Conservation (phyloP, 2,888 invertebrate species). For the Macaria liturata region DNA sequence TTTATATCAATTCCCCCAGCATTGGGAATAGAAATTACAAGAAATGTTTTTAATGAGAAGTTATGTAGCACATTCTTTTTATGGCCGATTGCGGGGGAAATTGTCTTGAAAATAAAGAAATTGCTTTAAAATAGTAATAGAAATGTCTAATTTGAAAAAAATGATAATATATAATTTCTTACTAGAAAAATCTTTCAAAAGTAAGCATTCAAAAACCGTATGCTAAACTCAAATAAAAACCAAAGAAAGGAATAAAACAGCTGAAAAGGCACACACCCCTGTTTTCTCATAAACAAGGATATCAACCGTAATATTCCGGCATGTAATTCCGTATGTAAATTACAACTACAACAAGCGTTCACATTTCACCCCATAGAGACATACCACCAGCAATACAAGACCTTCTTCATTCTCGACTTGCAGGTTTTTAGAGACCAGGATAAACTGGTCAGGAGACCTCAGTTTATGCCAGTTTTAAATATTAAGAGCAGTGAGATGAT, state of each 20-base stretch:
- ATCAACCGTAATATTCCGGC: constrained; percentile 69
- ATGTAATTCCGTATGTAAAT: constrained; percentile 81
- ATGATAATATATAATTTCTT: too few species aligned
- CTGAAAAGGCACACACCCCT: constrained; percentile 28
- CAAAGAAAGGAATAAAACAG: background rate
- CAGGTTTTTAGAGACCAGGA: constrained; percentile 33
- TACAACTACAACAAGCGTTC: constrained; percentile 74
- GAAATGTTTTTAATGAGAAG: constrained; percentile 63
- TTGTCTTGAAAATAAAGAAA: constrained; percentile 14
- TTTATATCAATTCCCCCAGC: constrained; percentile 68
- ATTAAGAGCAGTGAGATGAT: constrained; percentile 56
- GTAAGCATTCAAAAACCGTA: too few species aligned
- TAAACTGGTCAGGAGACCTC: constrained; percentile 50
- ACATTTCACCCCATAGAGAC: constrained; percentile 68
- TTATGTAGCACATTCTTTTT: constrained; percentile 46
- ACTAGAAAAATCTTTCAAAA: too few species aligned
- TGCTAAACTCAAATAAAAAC: background rate
- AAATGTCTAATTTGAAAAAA: constrained; percentile 16
- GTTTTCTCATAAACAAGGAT: constrained; percentile 61
- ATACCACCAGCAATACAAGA: constrained; percentile 22
- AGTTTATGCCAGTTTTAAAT: constrained; percentile 72
- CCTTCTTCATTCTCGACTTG: constrained; percentile 3
- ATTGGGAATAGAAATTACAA: constrained; percentile 63
- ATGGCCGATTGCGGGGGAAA: constrained; percentile 26
- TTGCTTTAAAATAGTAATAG: constrained; percentile 27